Evolutionary conservation across 2,113 vertebrate species (phyloP), one percentile per base, ranked within the genome.

Genomic region (Indri indri): DNA sequence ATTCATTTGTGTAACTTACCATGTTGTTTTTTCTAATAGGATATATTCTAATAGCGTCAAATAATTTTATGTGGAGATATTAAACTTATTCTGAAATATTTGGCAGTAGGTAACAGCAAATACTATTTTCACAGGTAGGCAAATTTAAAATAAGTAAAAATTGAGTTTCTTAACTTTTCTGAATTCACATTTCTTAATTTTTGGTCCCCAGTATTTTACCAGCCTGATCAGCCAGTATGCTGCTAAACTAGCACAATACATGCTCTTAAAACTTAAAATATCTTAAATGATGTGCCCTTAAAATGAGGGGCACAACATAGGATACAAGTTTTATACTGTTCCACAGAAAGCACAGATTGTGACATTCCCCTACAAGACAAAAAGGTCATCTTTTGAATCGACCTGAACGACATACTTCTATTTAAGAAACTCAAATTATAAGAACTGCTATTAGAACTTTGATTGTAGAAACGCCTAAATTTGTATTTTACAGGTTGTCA

Each of bases 101-200:
- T 93, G 52, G 1, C 42, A 6, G 4, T n/a, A 40, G 34, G 59
- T 81, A 91, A 76, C 4, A 87, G 23, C 13, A 87, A 89, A 84
- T 83, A 52, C 1, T 82, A 34, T 87, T 94, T 91, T 91, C 42
- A 91, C 10, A 68, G 30, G 12, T 22, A 77, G 37, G 27, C 52
- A 90, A 88, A 77, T 68, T 82, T 34, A 92, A 70, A 90, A 71
- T 14, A 92, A 95, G 22, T 83, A n/a, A 76, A 12, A 68, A 50
- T 0, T 83, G 30, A 91, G 57, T 96, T 92, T 87, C 73, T 89
- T 76, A 91, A 93, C 25, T 74, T 92, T 80, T 65, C 30, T 65
- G 14, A 81, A 65, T 14, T 90, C 82, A 10, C 5, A 54, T 63
- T 52, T 87, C 8, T 86, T 77, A 61, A 66, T 88, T 94, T 93